phyloP scores from a whole-genome alignment of 2,797 vertebrate genomes.

The Parauchenoglanis ngamensis region DNA sequence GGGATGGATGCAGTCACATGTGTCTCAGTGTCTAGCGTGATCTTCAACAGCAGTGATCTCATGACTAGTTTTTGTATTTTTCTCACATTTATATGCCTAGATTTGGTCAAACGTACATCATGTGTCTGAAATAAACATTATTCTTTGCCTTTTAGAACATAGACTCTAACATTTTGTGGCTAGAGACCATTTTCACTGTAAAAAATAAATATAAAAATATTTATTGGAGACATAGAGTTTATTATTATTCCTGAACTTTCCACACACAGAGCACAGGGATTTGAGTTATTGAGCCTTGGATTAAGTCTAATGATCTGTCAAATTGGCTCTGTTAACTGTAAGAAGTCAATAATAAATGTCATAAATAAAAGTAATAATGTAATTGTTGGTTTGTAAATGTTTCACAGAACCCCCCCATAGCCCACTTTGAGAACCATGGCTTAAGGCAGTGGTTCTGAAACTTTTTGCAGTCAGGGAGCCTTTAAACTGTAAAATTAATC shows the following conservation, averaged over 20 bases:
- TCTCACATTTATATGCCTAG: neutral
- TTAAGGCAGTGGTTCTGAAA: neutral
- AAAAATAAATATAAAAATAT: conserved; percentile 4
- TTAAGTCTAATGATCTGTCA: neutral
- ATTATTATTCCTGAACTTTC: conserved; percentile 18
- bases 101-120: too few relatives aligned
- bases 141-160: neutral
- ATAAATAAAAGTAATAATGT: conserved; percentile 15
- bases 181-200: conserved; percentile 10
- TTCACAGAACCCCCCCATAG: neutral
- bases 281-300: neutral
- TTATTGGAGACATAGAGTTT: neutral
- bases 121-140: neutral
- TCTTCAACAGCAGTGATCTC: too few relatives aligned
- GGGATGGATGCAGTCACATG: neutral
- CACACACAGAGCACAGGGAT: neutral
- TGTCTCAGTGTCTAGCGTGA: neutral
- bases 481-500: neutral
- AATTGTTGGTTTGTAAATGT: neutral
- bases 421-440: neutral
- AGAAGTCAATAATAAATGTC: neutral
- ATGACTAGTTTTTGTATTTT: neutral
- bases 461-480: neutral
- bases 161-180: neutral
- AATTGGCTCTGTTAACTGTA: neutral